Conservation (phyloP, 2,888 invertebrate genomes). For the Aethes cnicana region DNA sequence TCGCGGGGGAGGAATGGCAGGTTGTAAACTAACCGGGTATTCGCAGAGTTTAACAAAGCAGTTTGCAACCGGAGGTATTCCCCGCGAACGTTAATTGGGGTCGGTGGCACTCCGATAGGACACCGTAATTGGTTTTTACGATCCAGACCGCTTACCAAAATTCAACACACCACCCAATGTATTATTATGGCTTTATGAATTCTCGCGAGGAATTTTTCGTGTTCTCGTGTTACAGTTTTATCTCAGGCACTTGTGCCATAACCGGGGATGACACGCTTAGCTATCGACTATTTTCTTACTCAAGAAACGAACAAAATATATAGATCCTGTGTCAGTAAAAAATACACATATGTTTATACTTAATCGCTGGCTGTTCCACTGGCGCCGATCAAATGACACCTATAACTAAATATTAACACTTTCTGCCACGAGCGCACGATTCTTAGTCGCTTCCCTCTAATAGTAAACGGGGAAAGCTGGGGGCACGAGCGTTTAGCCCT, state of each 20-base stretch:
- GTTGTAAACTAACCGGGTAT: slow-evolving; percentile 4
- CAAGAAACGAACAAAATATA: too few relatives aligned
- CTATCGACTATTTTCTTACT: too few relatives aligned
- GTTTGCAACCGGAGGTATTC: slow-evolving; percentile 33
- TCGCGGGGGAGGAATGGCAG: not conserved
- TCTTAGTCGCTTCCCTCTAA: too few relatives aligned
- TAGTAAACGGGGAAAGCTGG: too few relatives aligned
- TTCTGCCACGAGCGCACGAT: too few relatives aligned
- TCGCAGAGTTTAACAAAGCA: slow-evolving; percentile 30
- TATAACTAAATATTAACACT: too few relatives aligned
- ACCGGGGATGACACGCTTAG: too few relatives aligned
- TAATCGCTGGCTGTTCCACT: too few relatives aligned
- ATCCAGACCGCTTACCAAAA: slow-evolving; percentile 38
- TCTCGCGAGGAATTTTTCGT: slow-evolving; percentile 43
- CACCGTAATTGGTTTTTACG: slow-evolving; percentile 46
- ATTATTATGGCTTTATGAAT: slow-evolving; percentile 40
- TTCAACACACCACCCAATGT: slow-evolving; percentile 18
- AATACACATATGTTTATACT: too few relatives aligned
- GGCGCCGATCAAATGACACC: too few relatives aligned
- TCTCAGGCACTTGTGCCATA: not conserved
- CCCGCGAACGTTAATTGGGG: slow-evolving; percentile 45
- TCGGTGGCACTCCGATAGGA: slow-evolving; percentile 38
- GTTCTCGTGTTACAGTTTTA: not conserved
- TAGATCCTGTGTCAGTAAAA: too few relatives aligned
- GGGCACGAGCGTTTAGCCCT: too few relatives aligned